Base-by-base conservation (phyloP, 2,888 invertebrate species). In the Sinopyrophorus schimmeli region DNA sequence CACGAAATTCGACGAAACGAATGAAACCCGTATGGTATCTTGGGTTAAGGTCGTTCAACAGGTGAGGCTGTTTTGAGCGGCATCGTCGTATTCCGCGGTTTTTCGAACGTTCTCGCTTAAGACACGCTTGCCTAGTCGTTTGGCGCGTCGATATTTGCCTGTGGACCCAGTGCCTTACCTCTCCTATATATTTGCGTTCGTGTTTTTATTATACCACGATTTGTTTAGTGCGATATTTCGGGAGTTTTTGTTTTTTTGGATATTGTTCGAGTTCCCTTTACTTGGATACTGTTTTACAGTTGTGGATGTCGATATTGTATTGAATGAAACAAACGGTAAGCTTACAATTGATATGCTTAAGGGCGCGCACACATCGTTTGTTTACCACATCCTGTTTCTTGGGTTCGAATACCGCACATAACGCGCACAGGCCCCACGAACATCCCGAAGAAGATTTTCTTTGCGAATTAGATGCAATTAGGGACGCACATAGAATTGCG, bases 141-240 rank as follows among this genome's bases (percentile, higher is more conserved):
- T 64, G 67, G 68, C 67, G 66, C 68, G 66, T 62, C 64, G 57
- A 54, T 56, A 59, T 58, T 42, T 56, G 52, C n/a, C n/a, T 53
- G 59, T 58, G 55, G 57, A 51, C 42, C 30, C 60, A 63, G 63
- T 64, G 62, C 58, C 58, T 64, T 62, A 65, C 59, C 59, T 58
- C 61, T 59, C 24, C 28, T 54, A 62, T 61, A 52, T 60, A 57
- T 55, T 55, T 54, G 58, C 55, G 58, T 60, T 58, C 47, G 55
- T 57, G 58, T 60, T 57, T 58, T 46, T 50, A 55, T 15, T 28
- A 41, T 35, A 41, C 18, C 35, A 28, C 47, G 52, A 51, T 51
- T 47, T 51, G 41, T 56, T 55, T n/a, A 27, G 54, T 50, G 46
- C 31, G 27, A 35, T 34, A 43, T 50, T 41, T 27, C 39, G 41